These are phyloP conservation scores for Diachrysia chrysitis DNA, from an alignment of 2,888 invertebrate species.

Conservation along the genomic window DNA sequence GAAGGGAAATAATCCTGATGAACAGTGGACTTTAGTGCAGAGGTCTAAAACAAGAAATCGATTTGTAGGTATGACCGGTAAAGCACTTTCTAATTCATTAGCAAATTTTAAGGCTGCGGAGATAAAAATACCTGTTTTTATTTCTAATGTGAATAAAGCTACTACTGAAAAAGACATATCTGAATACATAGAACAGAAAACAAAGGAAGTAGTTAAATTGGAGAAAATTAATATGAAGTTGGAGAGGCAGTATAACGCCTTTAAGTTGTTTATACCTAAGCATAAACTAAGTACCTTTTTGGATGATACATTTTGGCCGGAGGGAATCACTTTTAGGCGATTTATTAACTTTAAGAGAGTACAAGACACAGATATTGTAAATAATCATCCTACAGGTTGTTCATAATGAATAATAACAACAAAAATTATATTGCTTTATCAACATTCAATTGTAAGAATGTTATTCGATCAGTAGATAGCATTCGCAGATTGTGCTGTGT, in stretches of 20 bases:
- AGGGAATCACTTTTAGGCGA: conserved; percentile 3
- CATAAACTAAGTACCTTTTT: conserved; percentile 10
- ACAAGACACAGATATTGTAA: neutral
- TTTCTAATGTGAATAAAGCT: conserved; percentile 7
- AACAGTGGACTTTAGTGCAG: neutral
- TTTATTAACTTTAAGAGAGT: neutral
- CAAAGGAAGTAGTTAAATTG: conserved; percentile 5
- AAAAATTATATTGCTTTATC: neutral
- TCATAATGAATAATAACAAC: neutral
- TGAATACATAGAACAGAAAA: conserved; percentile 3
- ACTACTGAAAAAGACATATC: conserved; percentile 7
- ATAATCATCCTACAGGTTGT: neutral
- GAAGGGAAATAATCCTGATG: neutral
- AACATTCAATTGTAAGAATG: conserved; percentile 18
- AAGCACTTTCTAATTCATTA: neutral
- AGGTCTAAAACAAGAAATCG: neutral
- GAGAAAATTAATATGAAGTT: conserved; percentile 11
- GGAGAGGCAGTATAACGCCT: conserved; percentile 11
- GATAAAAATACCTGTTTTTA: conserved; percentile 8
- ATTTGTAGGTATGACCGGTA: neutral
- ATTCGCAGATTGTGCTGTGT: conserved; percentile 3
- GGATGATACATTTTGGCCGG: conserved; percentile 7
- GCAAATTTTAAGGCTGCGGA: conserved; percentile 12
- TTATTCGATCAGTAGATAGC: conserved; percentile 7
- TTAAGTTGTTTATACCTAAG: conserved; percentile 13